Evolutionary conservation across 2,113 vertebrate genomes (phyloP), one percentile per base, ranked within the genome.

Genomic region (Prinia subflava): DNA sequence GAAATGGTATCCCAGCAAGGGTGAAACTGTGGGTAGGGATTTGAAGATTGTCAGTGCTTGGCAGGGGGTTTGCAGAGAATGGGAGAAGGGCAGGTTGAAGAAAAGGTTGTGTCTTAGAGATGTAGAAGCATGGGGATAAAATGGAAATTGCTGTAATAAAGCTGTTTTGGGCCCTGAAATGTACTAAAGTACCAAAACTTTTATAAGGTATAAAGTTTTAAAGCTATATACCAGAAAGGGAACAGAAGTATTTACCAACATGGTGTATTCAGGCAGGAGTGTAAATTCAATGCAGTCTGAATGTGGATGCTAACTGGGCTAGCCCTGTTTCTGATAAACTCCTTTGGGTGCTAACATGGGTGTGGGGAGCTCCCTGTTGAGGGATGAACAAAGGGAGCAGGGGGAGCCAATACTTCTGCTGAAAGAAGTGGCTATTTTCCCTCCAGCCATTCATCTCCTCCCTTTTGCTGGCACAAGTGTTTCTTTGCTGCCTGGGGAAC

Each of bases 251-350:
- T 76, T 64, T 53, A 37, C 46, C 52, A 75, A 56, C 25, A 15
- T 0, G 0, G 4, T 64, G 27, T 47, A 35, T 53, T 70, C 30
- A 64, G 56, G 21, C 0, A 0, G 35, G 30, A 71, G 3, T 41
- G 11, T 64, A 42, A 57, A 47, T 53, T 28, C 15, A 53, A 5
- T 20, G 2, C 19, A 23, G 31, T 60, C 18, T 55, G 46, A 60
- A 28, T 19, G 5, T 64, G n/a, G 53, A 63, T 52, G 35, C 16
- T 53, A 21, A 15, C 15, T 57, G 73, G 60, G 42, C 37, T 70
- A 74, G 42, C 27, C 16, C 21, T 42, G 12, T 75, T 47, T 86
- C 69, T 71, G 35, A 46, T 30, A 25, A n/a, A n/a, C 2, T 56
- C 14, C 11, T 65, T 67, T 62, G 31, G 13, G 42, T 49, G 47